These are phyloP conservation scores for Mystacornis crossleyi DNA, from an alignment of 2,113 vertebrate species.

Conservation along the genomic window DNA sequence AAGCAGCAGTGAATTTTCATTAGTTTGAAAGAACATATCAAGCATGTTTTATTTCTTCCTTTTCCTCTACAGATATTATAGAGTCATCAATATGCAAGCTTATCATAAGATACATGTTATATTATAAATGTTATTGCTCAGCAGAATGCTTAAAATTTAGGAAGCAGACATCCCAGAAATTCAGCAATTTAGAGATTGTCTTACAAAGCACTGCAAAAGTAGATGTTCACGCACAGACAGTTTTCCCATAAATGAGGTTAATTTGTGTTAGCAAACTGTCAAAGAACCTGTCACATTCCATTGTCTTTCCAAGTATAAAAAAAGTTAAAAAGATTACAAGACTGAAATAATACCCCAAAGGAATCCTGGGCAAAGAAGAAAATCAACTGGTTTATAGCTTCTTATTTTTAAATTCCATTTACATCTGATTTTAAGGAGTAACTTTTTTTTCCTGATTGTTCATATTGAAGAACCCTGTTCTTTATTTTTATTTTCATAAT, in stretches of 20 bases:
- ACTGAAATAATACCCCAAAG: constrained; percentile 45
- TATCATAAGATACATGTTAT: neutral
- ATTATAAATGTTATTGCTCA: neutral
- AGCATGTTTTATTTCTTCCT: neutral
- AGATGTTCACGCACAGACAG: constrained; percentile 12
- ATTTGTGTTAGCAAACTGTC: constrained; percentile 67
- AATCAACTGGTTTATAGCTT: neutral
- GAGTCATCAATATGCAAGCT: neutral
- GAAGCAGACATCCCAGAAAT: neutral
- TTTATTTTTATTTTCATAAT: neutral
- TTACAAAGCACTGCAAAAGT: neutral
- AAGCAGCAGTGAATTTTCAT: neutral
- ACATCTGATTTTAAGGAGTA: neutral
- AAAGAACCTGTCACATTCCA: constrained; percentile 57
- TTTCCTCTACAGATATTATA: neutral
- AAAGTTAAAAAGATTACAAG: constrained; percentile 17
- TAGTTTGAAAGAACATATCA: neutral
- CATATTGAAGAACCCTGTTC: neutral
- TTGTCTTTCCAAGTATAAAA: constrained; percentile 62
- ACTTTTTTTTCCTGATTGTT: neutral
- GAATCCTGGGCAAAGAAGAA: constrained; percentile 3
- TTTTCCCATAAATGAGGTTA: constrained; percentile 63
- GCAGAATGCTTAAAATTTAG: neutral
- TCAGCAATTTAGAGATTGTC: neutral
- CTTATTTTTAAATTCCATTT: neutral